Evolutionary conservation across 2,113 vertebrate species (phyloP).

Genomic region (Nematolebias whitei): DNA sequence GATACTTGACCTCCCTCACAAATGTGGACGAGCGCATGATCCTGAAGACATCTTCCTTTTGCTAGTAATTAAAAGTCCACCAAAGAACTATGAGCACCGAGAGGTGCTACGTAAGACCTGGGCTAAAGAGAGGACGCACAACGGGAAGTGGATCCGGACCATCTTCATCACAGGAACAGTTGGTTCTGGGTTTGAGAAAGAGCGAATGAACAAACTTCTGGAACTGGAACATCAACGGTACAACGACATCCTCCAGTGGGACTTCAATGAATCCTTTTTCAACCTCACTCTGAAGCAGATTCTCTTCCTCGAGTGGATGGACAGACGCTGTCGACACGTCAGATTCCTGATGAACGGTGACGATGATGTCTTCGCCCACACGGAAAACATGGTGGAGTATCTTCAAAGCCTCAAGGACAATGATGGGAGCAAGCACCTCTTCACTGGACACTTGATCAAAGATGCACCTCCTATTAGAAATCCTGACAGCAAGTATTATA

Average conservation of each 20-base stretch:
- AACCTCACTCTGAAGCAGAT: slow-evolving; percentile 91
- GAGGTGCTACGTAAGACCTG: slow-evolving; percentile 86
- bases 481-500: slow-evolving; percentile 83
- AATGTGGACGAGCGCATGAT: slow-evolving; percentile 56
- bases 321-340: slow-evolving; percentile 65
- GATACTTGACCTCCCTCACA: slow-evolving; percentile 73
- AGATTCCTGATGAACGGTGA: slow-evolving; percentile 86
- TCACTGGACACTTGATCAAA: slow-evolving; percentile 77
- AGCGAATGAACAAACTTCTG: slow-evolving; percentile 77
- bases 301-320: slow-evolving; percentile 86
- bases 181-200: slow-evolving; percentile 4
- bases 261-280: slow-evolving; percentile 86
- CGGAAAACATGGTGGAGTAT: slow-evolving; percentile 81
- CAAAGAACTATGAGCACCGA: slow-evolving; percentile 81
- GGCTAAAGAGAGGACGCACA: slow-evolving; percentile 78
- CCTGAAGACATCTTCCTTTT: slow-evolving; percentile 81
- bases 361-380: slow-evolving; percentile 87
- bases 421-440: slow-evolving; percentile 77
- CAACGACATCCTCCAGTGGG: slow-evolving; percentile 87
- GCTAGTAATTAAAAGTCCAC: slow-evolving; percentile 85
- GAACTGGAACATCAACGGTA: slow-evolving; percentile 74
- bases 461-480: slow-evolving; percentile 23
- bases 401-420: slow-evolving; percentile 42
- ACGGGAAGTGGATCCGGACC: slow-evolving; percentile 63
- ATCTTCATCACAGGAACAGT: slow-evolving; percentile 83